Evolutionary conservation across 2,113 vertebrate genomes (phyloP).

Genomic region (Prunella fulvescens): DNA sequence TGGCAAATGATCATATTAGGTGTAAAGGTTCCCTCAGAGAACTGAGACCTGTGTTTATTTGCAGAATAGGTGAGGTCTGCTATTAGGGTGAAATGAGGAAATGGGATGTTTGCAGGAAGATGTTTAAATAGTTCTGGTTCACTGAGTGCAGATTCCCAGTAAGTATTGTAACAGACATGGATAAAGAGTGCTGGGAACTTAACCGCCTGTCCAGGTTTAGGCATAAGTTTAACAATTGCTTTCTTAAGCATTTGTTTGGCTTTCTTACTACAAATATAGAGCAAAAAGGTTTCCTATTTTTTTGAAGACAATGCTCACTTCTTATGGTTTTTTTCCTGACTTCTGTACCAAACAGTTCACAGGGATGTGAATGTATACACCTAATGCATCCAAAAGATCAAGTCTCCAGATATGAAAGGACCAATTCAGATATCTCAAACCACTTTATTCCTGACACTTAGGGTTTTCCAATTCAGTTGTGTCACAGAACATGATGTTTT

Average conservation of each 20-base stretch:
- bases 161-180: constrained; percentile 47
- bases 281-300: constrained; percentile 32
- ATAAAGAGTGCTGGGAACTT: constrained; percentile 44
- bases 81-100: background rate
- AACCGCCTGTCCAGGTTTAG: constrained; percentile 52
- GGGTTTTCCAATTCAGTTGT: background rate
- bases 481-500: background rate
- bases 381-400: background rate
- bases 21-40: constrained; percentile 5
- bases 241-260: constrained; percentile 18
- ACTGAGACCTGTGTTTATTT: background rate
- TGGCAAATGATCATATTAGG: background rate
- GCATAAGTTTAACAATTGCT: background rate
- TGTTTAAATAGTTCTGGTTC: constrained; percentile 53
- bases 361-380: background rate
- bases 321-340: background rate
- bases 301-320: background rate
- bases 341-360: background rate
- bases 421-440: background rate
- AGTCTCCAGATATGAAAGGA: background rate
- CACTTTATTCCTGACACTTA: background rate
- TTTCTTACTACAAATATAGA: constrained; percentile 40
- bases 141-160: constrained; percentile 38
- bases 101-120: background rate
- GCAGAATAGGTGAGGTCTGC: background rate